Evolutionary conservation across 1,140 invertebrate species (phyloP).

Genomic region (Ditylenchus dipsaci): DNA sequence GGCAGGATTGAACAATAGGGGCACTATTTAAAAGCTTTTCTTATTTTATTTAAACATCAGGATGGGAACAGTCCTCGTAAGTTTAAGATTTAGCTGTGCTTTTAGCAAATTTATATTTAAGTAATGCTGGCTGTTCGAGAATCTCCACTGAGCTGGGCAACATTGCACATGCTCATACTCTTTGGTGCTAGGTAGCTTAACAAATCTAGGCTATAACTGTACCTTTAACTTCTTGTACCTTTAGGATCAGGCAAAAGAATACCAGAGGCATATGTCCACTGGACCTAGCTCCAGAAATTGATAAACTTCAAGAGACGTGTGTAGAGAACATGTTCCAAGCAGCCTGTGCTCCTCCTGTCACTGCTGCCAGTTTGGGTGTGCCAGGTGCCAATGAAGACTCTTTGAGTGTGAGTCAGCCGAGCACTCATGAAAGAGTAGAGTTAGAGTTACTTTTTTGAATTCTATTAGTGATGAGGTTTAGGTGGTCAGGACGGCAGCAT

Average conservation of each 20-base stretch:
- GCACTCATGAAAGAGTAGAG: neutral
- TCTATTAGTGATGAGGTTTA: neutral
- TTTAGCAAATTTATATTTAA: no score
- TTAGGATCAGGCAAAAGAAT: constrained; percentile 56
- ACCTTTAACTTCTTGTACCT: neutral
- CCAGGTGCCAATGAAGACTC: neutral
- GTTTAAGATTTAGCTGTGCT: no score
- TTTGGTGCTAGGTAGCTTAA: constrained; percentile 55
- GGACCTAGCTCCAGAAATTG: constrained; percentile 54
- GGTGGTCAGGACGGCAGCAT: constrained; percentile 26
- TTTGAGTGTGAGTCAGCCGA: neutral
- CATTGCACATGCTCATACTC: constrained; percentile 54
- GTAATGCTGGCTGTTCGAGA: constrained; percentile 54
- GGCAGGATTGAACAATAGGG: no score
- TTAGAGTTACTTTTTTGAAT: neutral
- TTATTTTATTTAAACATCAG: neutral
- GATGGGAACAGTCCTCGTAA: constrained; percentile 55
- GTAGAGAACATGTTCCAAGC: constrained; percentile 54
- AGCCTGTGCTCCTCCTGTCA: constrained; percentile 20
- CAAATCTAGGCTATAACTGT: neutral
- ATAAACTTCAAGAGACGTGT: constrained; percentile 54
- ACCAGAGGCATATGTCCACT: constrained; percentile 56
- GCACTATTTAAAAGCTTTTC: no score
- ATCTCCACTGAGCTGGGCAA: constrained; percentile 55
- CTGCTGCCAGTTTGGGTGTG: neutral